Base-by-base conservation (phyloP, 2,113 vertebrate species). In the Poeciliopsis retropinna region DNA sequence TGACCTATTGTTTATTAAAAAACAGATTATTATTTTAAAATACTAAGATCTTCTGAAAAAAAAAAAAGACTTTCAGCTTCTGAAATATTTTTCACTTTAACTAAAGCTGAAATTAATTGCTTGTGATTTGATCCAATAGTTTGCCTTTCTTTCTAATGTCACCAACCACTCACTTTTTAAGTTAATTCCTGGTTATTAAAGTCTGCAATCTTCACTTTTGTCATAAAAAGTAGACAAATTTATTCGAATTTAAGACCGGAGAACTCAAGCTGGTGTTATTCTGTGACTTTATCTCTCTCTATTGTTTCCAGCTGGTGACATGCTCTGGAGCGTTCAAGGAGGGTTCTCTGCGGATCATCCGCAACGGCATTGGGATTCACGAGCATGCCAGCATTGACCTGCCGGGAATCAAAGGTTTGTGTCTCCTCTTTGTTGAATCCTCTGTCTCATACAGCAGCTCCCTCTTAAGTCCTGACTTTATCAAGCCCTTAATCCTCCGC, bases 251-350 rank as follows among this genome's bases (percentile, higher is more conserved):
- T 44, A 27, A 64, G 29, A 28, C 6, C 17, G 0, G 10, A 34
- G 32, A 25, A 17, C 12, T 19, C 2, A 10, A 25, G 10, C 34
- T 5, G 9, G 57, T 75, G 63, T 78, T 31, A 54, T 14, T 67
- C 41, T n/a, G 22, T 73, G 30, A 76, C 22, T 77, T 64, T 64
- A 22, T 72, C 13, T 61, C 10, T 41, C 15, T 86, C 70, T 77
- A 83, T 54, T 72, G 27, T 57, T 70, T 88, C 54, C 86, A 99
- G 98, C 92, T 99, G 89, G 98, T 99, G 80, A 99, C 98, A 0
- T 99, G 98, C 93, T 99, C 98, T 0, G 98, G 98, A 1, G 98
- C 98, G 0, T 99, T 99, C 84, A 99, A 99, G 75, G 98, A 99
- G 84, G 98, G 98, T 29, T 99, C 98, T 0, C 94, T 99, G 25